Conservation (phyloP, 2,797 vertebrate species). For the Macroramphosus scolopax region DNA sequence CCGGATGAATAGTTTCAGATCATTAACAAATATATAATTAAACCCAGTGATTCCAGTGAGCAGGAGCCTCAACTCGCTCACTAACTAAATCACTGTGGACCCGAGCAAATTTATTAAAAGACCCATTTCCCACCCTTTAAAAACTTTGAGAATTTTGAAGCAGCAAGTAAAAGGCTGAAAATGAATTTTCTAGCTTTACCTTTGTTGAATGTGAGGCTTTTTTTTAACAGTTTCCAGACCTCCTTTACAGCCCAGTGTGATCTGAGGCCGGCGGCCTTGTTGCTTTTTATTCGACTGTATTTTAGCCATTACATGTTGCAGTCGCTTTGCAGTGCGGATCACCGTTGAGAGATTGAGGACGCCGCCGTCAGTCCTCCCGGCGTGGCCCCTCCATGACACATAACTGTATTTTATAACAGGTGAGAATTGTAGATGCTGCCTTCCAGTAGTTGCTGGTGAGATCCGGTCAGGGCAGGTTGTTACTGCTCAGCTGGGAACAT, state of each 20-base stretch:
- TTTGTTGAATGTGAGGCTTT: conserved; percentile 62
- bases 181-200: conserved; percentile 47
- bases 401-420: conserved; percentile 57
- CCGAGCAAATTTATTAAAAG: too few species aligned
- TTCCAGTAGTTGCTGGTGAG: conserved; percentile 68
- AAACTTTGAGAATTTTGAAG: conserved; percentile 52
- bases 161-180: conserved; percentile 19
- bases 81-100: too few species aligned
- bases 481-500: conserved; percentile 26
- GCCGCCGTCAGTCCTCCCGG: conserved; percentile 12
- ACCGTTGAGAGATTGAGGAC: conserved; percentile 21
- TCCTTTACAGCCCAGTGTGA: conserved; percentile 41
- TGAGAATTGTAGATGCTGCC: conserved; percentile 70
- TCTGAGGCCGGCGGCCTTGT: conserved; percentile 50
- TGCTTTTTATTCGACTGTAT: conserved; percentile 59
- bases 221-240: conserved; percentile 40
- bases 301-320: conserved; percentile 49
- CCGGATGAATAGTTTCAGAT: too few species aligned
- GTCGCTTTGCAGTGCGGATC: conserved; percentile 52
- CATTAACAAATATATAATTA: too few species aligned
- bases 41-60: too few species aligned
- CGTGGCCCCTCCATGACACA: conserved; percentile 41
- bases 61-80: too few species aligned
- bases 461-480: conserved; percentile 44
- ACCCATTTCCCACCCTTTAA: conserved; percentile 26